Evolutionary conservation across 2,888 invertebrate genomes (phyloP), one percentile per base, ranked within the genome.

Genomic region (Limnephilus lunatus): DNA sequence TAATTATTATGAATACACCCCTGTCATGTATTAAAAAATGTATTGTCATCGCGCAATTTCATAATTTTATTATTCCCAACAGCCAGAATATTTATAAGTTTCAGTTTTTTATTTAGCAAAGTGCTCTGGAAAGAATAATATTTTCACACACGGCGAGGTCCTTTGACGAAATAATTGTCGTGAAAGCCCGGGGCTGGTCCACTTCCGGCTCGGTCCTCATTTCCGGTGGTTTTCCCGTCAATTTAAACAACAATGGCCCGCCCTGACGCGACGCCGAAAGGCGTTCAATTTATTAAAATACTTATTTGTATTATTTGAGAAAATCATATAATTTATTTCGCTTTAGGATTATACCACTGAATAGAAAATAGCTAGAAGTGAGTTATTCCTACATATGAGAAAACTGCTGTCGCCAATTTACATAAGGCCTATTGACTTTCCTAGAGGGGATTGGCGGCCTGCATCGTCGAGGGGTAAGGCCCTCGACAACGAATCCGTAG

Each of bases 161-260:
- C n/a, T 68, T 68, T 68, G 68, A 68, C 68, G 68, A n/a, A 25
- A 32, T 83, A 83, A 83, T 83, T 83, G 83, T 31, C 68, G 25
- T 68, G 68, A 68, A 30, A 44, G 48, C 15, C n/a, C 14, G 30
- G 86, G n/a, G 86, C 39, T 15, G 19, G 86, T 15, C 86, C 25
- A 32, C 83, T 86, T 86, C 44, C 86, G 44, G 44, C 86, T n/a
- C 39, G 39, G 86, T 48, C 86, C 86, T 86, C 86, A 86, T 86
- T 86, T 86, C 86, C 86, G 86, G 53, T 48, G 86, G 48, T 44
- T 44, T 86, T 53, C 86, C 86, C 48, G 86, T 31, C 86, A 86
- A 86, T 86, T 53, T 48, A 44, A 86, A 86, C 44, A 25, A 30
- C 44, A n/a, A 68, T 68, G n/a, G 68, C 68, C 68, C 68, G 25